Conservation (phyloP, 2,888 invertebrate genomes). For the Drosophila vallismaia region DNA sequence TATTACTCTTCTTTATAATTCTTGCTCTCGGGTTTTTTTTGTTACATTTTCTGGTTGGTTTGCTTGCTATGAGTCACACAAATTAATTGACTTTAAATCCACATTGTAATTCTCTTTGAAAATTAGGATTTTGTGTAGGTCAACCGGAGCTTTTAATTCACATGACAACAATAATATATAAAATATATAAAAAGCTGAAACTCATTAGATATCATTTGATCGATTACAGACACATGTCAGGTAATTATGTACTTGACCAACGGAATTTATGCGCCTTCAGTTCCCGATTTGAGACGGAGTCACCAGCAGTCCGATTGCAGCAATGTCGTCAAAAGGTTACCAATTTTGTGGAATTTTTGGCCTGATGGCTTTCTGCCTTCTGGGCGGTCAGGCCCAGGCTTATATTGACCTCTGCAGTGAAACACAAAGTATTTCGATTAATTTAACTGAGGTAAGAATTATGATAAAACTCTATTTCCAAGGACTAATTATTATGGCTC, state of each 20-base stretch:
- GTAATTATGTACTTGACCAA: constrained; percentile 20
- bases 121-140: not conserved
- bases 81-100: not conserved
- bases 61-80: no score
- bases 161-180: not conserved
- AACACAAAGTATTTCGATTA: constrained; percentile 42
- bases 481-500: no score
- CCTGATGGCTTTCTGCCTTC: constrained; percentile 35
- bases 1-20: no score
- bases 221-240: constrained; percentile 42
- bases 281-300: constrained; percentile 19
- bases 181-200: not conserved
- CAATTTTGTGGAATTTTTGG: not conserved
- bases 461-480: not conserved
- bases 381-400: constrained; percentile 28
- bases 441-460: constrained; percentile 45
- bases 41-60: no score
- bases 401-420: constrained; percentile 35
- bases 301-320: constrained; percentile 41
- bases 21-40: no score
- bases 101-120: not conserved
- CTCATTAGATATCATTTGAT: constrained; percentile 60
- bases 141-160: not conserved
- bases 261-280: constrained; percentile 18
- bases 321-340: constrained; percentile 26